Percentiles rank a stretch among this genome's conserved stretches.
These are phyloP conservation scores for Varanus salvator DNA, from an alignment of 2,113 vertebrate genomes.

Conservation along the genomic window DNA sequence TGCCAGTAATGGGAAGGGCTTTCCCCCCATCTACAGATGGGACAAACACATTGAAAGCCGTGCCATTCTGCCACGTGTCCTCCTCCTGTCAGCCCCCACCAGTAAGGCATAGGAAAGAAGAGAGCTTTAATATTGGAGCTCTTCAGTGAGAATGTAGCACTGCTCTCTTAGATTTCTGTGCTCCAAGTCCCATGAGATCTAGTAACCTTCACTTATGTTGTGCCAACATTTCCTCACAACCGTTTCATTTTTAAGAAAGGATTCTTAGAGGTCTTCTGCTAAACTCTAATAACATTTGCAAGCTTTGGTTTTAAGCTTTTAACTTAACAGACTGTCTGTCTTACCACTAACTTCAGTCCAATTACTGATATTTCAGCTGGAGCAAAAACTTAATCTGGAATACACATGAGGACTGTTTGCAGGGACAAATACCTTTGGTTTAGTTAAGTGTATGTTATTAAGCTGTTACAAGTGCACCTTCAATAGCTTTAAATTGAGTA, in stretches of 20 bases:
- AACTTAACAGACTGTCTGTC: background rate
- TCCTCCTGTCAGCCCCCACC: too few species aligned
- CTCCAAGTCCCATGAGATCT: background rate
- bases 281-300: accelerated
- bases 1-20: too few species aligned
- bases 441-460: background rate
- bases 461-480: background rate
- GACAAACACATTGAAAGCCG: too few species aligned
- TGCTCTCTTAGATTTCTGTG: background rate
- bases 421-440: background rate
- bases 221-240: background rate
- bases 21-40: too few species aligned
- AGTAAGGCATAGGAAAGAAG: too few species aligned
- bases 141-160: too few species aligned
- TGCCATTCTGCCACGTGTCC: too few species aligned
- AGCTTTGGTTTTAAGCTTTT: background rate
- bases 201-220: background rate
- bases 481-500: background rate
- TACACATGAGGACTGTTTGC: background rate
- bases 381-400: background rate
- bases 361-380: background rate
- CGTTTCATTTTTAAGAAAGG: background rate
- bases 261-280: slow-evolving; percentile 30
- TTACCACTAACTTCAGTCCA: slow-evolving; percentile 13
- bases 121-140: too few species aligned